Base-by-base conservation (phyloP, 2,797 vertebrate genomes). In the Eutrigla gurnardus region DNA sequence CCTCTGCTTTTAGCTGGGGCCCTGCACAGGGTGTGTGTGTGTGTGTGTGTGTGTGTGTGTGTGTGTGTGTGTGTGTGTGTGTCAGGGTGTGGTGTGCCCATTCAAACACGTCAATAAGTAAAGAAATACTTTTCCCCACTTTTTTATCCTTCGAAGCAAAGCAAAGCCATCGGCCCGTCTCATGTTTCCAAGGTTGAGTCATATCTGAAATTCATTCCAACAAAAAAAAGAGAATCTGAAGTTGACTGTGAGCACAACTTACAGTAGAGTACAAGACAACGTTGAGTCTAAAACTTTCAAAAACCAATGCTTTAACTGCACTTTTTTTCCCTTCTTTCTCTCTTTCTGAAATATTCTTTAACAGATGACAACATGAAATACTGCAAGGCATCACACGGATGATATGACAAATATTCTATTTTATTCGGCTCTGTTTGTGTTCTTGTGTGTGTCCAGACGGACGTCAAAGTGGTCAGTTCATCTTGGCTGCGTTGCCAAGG, bases 401-500 rank as follows among this genome's bases (percentile, higher is more conserved):
- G 11, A 65, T 39, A 61, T 70, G 47, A 57, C n/a, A 58, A 49
- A 46, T 33, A 35, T 62, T 65, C 47, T 66, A 47, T 54, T 75
- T 43, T 60, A 13, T 67, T 62, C 37, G 40, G 6, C 18, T 78
- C 11, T 75, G 37, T 76, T 61, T 81, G 81, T 80, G 79, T 77
- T 73, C 65, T 70, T 36, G 72, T 58, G 62, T 79, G 79, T 83
- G 86, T 92, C 83, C 86, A 85, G 81, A 88, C 73, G 83, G 87
- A 92, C 89, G 89, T 90, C 91, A 92, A 73, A 91, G 91, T 87
- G 92, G 92, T 93, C 91, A 92, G 87, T 89, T 84, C 86, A 70
- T 91, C 86, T 91, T 74, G 74, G 80, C 81, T 71, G 43, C 64
- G 43, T 83, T 88, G 88, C 90, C 88, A 89, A 90, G 91, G 92